Evolutionary conservation across 2,113 vertebrate genomes (phyloP).

Genomic region (Laterallus jamaicensis): DNA sequence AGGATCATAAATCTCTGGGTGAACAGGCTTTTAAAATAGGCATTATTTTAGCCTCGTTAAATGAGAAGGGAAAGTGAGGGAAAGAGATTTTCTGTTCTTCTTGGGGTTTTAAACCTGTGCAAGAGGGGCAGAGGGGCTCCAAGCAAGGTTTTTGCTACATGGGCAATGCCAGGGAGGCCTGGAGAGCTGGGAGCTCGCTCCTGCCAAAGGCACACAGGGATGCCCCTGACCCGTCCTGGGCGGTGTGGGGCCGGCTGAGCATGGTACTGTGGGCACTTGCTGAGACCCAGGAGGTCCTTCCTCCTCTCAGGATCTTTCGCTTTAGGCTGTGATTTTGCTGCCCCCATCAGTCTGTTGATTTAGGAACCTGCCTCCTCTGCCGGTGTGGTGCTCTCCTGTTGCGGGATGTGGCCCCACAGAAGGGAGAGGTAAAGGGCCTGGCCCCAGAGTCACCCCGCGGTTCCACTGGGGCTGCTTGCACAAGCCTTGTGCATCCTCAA

Average conservation of each 20-base stretch:
- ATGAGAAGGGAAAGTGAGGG: neutral
- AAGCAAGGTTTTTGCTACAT: neutral
- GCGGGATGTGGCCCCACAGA: neutral
- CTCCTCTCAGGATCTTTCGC: neutral
- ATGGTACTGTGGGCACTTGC: neutral
- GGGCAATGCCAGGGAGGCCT: neutral
- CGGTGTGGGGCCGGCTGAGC: neutral
- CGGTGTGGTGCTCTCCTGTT: neutral
- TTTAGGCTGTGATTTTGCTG: slow-evolving; percentile 71
- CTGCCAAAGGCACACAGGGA: neutral
- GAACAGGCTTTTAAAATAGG: neutral
- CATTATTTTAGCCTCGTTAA: neutral
- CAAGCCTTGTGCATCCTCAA: neutral
- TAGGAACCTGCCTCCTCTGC: slow-evolving; percentile 18
- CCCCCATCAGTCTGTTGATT: slow-evolving; percentile 65
- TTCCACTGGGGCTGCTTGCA: neutral
- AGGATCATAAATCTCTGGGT: neutral
- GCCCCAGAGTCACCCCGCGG: rapidly evolving
- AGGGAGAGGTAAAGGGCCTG: neutral
- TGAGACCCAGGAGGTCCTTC: slow-evolving; percentile 13
- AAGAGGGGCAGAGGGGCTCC: neutral
- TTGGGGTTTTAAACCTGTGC: neutral
- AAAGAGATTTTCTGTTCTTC: neutral
- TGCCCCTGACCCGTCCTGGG: rapidly evolving
- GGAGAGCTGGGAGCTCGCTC: neutral